Evolutionary conservation across 2,888 invertebrate species (phyloP), one percentile per base, ranked within the genome.

Genomic region (Standfussiana lucernea): DNA sequence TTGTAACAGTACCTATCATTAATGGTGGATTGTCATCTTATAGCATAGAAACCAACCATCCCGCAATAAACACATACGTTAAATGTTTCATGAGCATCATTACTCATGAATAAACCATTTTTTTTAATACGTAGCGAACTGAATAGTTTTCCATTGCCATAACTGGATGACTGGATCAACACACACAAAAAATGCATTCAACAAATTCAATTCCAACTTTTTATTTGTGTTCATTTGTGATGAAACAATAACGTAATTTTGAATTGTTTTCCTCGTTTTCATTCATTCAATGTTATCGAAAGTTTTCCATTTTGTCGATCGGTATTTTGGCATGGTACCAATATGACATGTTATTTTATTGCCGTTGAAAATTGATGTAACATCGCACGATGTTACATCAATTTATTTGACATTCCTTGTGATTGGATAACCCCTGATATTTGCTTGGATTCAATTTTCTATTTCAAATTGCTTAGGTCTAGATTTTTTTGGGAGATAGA

Each of bases 321-420:
- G 53, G 6, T 47, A 53, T 74, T 81, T 81, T 80, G 74, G 78
- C 88, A 77, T 82, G 84, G 15, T 71, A 66, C 28, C 80, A 71
- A 62, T 80, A 42, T 74, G 40, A 53, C 15, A n/a, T 65, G 68
- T 84, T 71, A 74, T 82, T 88, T 84, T 84, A 88, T 79, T 67
- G 73, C 70, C 37, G 45, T 68, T 24, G 47, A 72, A n/a, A n/a
- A n/a, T n/a, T n/a, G n/a, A n/a, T n/a, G n/a, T n/a, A n/a, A n/a
- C n/a, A n/a, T 77, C 73, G 77, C 66, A 72, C 28, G 24, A 62
- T 75, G 66, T 68, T 72, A 76, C 69, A 77, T 72, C 61, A 56
- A 56, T 67, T 75, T 85, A 77, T 77, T 72, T 50, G 40, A 28
- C 45, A 42, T 72, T 68, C 28, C 37, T 45, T 59, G 28, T 67